Evolutionary conservation across 2,113 vertebrate genomes (phyloP), one percentile per base, ranked within the genome.

Genomic region (Corvus hawaiiensis): DNA sequence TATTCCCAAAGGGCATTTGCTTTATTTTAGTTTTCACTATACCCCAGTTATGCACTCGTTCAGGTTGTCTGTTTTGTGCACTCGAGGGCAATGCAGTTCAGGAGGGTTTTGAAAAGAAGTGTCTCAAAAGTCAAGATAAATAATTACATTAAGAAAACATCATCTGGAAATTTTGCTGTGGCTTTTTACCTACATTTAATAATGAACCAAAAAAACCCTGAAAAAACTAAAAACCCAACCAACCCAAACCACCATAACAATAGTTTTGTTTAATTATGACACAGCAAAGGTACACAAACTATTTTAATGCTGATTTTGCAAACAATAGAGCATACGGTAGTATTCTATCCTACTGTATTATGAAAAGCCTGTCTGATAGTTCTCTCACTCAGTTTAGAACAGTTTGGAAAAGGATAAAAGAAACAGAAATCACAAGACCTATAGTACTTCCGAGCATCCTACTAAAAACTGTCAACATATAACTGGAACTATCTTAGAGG

Each of bases 1-100:
- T 64, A 84, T 76, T 88, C 79, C 82, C 92, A 61, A 66, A 64
- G 26, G 85, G 32, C 20, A 22, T 74, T 90, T 56, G 61, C 73
- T 92, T 92, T 95, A 90, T 94, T 94, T 94, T 62, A 84, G 59
- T 92, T 78, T 96, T 86, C 96, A 84, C 83, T 89, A 54, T 95
- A 78, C n/a, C 86, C 86, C 58, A 94, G 26, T 95, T 92, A 88
- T 8, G 62, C 43, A 58, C 61, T 81, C 32, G 4, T 84, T 84
- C 73, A 90, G 66, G 69, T 89, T 77, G 73, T 28, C 72, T 86
- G 59, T 71, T 95, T 84, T 84, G 62, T 84, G 41, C 15, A 56
- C 54, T 82, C 33, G 39, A 61, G 52, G 89, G 56, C 46, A 90
- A 54, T 64, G 56, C 39, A 76, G 41, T 69, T 78, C 35, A 61